A percentile compares a stretch with the other conserved stretches of the same genome.
Conservation (phyloP, 2,797 vertebrate species). For the Arremon brunneinucha region DNA sequence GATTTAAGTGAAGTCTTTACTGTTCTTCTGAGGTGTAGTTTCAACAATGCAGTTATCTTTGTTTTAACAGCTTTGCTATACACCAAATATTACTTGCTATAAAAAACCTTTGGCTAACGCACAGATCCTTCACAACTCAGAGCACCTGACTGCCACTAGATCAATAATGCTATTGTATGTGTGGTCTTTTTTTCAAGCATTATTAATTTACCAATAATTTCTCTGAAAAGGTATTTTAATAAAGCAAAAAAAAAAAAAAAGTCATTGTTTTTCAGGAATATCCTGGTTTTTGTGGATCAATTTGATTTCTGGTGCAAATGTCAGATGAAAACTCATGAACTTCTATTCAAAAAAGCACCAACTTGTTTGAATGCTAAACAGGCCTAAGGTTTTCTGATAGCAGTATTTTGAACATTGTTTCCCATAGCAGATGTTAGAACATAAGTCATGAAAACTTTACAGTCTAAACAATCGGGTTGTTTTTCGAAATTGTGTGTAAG, state of each 20-base stretch:
- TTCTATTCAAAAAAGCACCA: not conserved
- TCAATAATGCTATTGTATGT: not conserved
- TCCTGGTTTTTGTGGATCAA: not conserved
- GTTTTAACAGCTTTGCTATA: not conserved
- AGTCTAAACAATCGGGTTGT: not conserved
- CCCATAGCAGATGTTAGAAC: not conserved
- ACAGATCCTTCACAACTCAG: not conserved
- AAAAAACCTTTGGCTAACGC: not conserved
- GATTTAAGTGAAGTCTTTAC: not conserved
- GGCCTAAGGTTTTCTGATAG: not conserved
- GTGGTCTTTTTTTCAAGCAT: not conserved
- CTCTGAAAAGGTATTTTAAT: not conserved
- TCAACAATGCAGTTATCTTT: not conserved
- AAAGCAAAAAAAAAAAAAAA: not conserved
- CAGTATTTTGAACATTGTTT: constrained; percentile 20
- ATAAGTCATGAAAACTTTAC: constrained; percentile 24
- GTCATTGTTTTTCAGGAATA: not conserved
- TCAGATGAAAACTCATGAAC: not conserved
- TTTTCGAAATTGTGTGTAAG: not conserved
- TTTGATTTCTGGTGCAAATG: not conserved
- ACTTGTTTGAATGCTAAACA: not conserved
- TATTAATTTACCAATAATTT: not conserved
- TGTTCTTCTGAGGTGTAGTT: not conserved
- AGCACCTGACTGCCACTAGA: not conserved
- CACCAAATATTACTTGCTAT: not conserved